Evolutionary conservation across 2,113 vertebrate species (phyloP), one percentile per base, ranked within the genome.

Genomic region (Oxyura jamaicensis): DNA sequence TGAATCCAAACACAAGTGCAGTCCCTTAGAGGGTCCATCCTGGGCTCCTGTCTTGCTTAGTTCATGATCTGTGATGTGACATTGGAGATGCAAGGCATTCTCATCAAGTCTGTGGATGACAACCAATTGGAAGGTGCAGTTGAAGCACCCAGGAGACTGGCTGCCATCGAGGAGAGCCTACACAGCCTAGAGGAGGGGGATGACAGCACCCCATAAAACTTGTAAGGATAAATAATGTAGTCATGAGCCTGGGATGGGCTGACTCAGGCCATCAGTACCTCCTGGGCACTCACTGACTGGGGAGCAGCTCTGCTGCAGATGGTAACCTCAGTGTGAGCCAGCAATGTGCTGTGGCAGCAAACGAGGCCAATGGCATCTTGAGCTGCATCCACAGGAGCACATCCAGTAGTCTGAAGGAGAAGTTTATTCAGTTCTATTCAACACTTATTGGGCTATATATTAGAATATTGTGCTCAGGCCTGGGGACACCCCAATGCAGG

Each of bases 201-300:
- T 95, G 35, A 33, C 55, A 48, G 63, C 0, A 3, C 19, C 36
- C 25, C 56, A 36, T 77, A 56, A 63, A 86, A 53, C 35, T 44
- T 23, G 8, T 22, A 71, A 41, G 8, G n/a, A 33, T 18, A n/a
- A 17, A 35, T 26, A 80, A 58, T 6, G 33, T 28, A 21, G 11
- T 26, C 53, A 55, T 76, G n/a, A 95, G 35, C n/a, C 52, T 52
- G 3, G 5, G 39, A 13, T 56, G 52, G 82, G 31, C 50, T 39
- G 25, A 68, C 10, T 83, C 21, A 0, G 0, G 3, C 33, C 19
- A 21, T 29, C 0, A 1, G 26, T 71, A 35, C 56, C 25, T 58
- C 35, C 26, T 62, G 55, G 50, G 44, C 26, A 13, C 50, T 58
- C 0, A 0, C 8, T 66, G 48, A 21, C 20, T 83, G 59, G 39